Percentiles rank a stretch among this genome's conserved stretches.
Conservation (phyloP, 2,113 vertebrate genomes). For the Aepyceros melampus region DNA sequence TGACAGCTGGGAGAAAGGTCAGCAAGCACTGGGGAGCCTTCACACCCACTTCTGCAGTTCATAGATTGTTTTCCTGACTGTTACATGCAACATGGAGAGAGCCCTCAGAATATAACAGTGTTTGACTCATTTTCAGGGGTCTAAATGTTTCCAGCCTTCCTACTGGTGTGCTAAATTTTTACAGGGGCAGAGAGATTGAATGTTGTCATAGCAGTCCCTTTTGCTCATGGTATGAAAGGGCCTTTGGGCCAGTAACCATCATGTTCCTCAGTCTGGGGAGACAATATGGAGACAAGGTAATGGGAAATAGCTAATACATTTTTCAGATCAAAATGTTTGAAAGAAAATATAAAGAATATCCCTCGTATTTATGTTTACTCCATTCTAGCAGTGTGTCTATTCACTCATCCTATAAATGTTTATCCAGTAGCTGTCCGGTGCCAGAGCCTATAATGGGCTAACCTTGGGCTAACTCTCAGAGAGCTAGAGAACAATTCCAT, state of each 20-base stretch:
- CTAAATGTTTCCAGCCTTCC: slow-evolving; percentile 80
- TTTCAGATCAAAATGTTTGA: background rate
- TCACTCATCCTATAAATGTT: background rate
- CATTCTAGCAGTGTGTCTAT: background rate
- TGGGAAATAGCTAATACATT: background rate
- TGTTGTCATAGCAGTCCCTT: slow-evolving; percentile 75
- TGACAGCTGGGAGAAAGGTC: background rate
- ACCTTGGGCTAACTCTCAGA: background rate
- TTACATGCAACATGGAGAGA: slow-evolving; percentile 83
- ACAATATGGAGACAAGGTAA: slow-evolving; percentile 71
- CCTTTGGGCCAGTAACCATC: slow-evolving; percentile 82
- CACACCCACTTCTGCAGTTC: slow-evolving; percentile 84
- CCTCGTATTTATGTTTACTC: background rate
- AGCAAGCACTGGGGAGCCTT: background rate
- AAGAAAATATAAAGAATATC: background rate
- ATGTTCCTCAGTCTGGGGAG: slow-evolving; percentile 79
- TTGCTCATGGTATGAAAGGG: slow-evolving; percentile 74
- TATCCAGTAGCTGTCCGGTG: background rate
- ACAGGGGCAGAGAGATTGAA: slow-evolving; percentile 76
- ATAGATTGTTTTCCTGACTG: slow-evolving; percentile 81
- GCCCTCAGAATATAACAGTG: slow-evolving; percentile 80
- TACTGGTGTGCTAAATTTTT: slow-evolving; percentile 83
- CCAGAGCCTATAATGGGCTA: background rate
- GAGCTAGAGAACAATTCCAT: background rate
- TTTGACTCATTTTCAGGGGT: slow-evolving; percentile 76